Evolutionary conservation across 2,797 vertebrate species (phyloP), one percentile per base, ranked within the genome.

Genomic region (Neopelma chrysocephalum): DNA sequence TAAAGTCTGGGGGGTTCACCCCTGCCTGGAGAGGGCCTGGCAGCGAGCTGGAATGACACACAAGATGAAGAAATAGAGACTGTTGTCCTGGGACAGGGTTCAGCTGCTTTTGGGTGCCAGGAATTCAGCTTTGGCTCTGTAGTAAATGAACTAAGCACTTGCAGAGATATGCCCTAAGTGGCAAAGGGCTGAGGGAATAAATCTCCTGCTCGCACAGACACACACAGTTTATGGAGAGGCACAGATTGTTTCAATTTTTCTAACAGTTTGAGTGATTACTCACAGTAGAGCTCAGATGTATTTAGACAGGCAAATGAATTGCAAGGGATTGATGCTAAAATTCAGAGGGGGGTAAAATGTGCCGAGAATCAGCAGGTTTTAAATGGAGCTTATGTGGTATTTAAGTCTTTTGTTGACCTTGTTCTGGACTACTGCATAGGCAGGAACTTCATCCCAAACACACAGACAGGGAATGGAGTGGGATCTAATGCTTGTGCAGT

Each of bases 341-440:
- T 93, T 94, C 82, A 80, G 75, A 90, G 75, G 23, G 50, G 64
- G 51, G 51, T 80, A 70, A 94, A 95, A 83, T 91, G 90, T 78
- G 76, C 79, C 0, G 10, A 64, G 76, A 79, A 73, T 93, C 91
- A 93, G 91, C 91, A 82, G 31, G 82, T 89, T 92, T 82, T 54
- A 82, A 80, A 81, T 60, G 53, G 79, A 85, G 79, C 91, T 96
- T 89, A 91, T 75, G 82, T 93, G 93, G 91, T 48, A 89, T 92
- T 95, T 48, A 58, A 75, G 79, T 40, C 93, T 88, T 94, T 94
- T 92, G 90, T 93, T 91, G 82, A 85, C 69, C 57, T 94, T 89
- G 71, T 90, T 93, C 91, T 96, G 91, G 87, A 66, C 86, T 77
- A 40, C 11, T 80, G 79, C 61, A 91, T 61, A 80, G 64, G 79